These are phyloP conservation scores for Drosophila bunnanda DNA, from an alignment of 2,888 invertebrate species.

Conservation along the genomic window DNA sequence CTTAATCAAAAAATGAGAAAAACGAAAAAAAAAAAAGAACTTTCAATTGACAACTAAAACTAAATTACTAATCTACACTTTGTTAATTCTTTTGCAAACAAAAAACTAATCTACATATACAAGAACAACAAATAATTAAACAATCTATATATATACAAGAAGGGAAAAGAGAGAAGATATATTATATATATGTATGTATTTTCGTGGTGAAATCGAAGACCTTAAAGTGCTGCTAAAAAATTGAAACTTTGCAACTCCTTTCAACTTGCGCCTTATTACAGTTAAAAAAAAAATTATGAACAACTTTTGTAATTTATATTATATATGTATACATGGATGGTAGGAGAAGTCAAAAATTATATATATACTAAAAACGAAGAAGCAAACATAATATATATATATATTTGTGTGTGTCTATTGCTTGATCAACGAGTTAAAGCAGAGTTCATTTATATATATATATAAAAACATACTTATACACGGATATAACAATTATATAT, in stretches of 20 bases:
- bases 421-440: slow-evolving; percentile 29
- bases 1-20: slow-evolving; percentile 55
- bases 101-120: slow-evolving; percentile 36
- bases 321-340: slow-evolving; percentile 26
- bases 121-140: slow-evolving; percentile 33
- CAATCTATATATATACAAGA: slow-evolving; percentile 26
- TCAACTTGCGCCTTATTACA: slow-evolving; percentile 45
- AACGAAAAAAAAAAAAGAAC: slow-evolving; percentile 22
- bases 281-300: slow-evolving; percentile 36
- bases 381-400: slow-evolving; percentile 15
- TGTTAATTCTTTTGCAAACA: slow-evolving; percentile 45
- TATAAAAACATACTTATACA: slow-evolving; percentile 38
- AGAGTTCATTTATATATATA: slow-evolving; percentile 23
- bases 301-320: slow-evolving; percentile 66
- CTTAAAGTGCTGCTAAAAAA: slow-evolving; percentile 45
- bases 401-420: slow-evolving; percentile 42
- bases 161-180: slow-evolving; percentile 1
- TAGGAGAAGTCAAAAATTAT: slow-evolving; percentile 15
- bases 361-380: slow-evolving; percentile 22
- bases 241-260: slow-evolving; percentile 42
- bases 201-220: slow-evolving; percentile 30
- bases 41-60: slow-evolving; percentile 42
- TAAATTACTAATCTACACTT: slow-evolving; percentile 41
- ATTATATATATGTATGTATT: slow-evolving; percentile 14
- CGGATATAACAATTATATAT: slow-evolving; percentile 35